phyloP scores from a whole-genome alignment of 2,888 invertebrate genomes.

The Trisateles emortualis region DNA sequence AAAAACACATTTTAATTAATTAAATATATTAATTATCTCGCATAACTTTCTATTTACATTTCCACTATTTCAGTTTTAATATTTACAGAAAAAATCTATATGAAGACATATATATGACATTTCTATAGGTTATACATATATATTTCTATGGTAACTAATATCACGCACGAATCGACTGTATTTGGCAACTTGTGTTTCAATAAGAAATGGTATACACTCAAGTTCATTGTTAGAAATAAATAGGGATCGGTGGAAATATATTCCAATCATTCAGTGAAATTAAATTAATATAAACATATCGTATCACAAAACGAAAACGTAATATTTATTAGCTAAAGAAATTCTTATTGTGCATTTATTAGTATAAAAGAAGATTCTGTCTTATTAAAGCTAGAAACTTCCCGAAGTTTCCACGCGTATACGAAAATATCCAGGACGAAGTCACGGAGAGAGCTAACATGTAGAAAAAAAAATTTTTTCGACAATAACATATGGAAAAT shows the following conservation, averaged over 20 bases:
- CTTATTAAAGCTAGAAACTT: no score
- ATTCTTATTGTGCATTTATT: no score
- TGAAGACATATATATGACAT: conserved; percentile 59
- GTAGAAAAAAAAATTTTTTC: no score
- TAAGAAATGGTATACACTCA: conserved; percentile 43
- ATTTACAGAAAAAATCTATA: conserved; percentile 72
- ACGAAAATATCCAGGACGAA: no score
- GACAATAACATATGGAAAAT: no score
- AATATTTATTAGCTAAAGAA: neutral
- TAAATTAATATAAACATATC: conserved; percentile 49
- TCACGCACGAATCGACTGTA: conserved; percentile 73
- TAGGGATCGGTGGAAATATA: conserved; percentile 67
- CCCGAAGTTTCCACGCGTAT: no score
- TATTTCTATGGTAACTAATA: conserved; percentile 83
- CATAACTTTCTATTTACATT: conserved; percentile 79
- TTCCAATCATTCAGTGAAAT: conserved; percentile 58
- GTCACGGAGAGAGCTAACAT: no score
- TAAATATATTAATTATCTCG: conserved; percentile 68
- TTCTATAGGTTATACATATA: conserved; percentile 53
- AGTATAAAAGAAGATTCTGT: no score
- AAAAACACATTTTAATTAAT: conserved; percentile 37
- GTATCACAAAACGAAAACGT: conserved; percentile 73
- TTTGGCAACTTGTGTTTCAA: conserved; percentile 55
- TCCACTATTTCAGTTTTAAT: conserved; percentile 62
- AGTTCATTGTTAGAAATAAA: conserved; percentile 64